Evolutionary conservation across 2,888 invertebrate genomes (phyloP).

Genomic region (Ichneumon xanthorius): DNA sequence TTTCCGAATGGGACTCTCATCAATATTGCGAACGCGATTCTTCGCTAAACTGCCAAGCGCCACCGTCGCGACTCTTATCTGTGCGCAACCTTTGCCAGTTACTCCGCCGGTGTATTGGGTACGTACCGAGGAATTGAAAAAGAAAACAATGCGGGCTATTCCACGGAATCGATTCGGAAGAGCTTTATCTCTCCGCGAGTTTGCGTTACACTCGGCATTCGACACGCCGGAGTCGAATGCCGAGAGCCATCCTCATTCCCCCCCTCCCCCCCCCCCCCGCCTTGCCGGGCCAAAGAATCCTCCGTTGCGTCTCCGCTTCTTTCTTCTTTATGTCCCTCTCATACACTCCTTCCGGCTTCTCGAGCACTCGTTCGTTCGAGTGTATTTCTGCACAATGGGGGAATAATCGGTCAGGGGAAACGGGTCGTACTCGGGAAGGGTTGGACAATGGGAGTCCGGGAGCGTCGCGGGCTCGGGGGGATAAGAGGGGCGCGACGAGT

Average conservation of each 20-base stretch:
- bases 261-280: too few relatives aligned
- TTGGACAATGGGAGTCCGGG: constrained; percentile 67
- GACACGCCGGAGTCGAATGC: constrained; percentile 49
- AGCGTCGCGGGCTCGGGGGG: constrained; percentile 5
- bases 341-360: constrained; percentile 40
- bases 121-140: constrained; percentile 55
- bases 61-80: background rate
- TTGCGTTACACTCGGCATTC: constrained; percentile 63
- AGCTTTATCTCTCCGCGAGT: constrained; percentile 62
- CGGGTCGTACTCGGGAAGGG: constrained; percentile 56
- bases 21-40: constrained; percentile 51
- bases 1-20: constrained; percentile 50
- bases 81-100: background rate
- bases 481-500: constrained; percentile 13
- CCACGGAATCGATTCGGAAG: constrained; percentile 64
- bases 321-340: constrained; percentile 19
- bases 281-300: constrained; percentile 37
- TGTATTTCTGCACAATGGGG: constrained; percentile 68
- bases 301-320: constrained; percentile 24
- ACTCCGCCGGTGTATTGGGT: background rate
- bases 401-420: constrained; percentile 72
- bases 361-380: constrained; percentile 66
- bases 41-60: constrained; percentile 35
- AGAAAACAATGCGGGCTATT: constrained; percentile 61
- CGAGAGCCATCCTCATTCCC: background rate